Base-by-base conservation (phyloP, 2,797 vertebrate species). In the Pipistrellus kuhlii region DNA sequence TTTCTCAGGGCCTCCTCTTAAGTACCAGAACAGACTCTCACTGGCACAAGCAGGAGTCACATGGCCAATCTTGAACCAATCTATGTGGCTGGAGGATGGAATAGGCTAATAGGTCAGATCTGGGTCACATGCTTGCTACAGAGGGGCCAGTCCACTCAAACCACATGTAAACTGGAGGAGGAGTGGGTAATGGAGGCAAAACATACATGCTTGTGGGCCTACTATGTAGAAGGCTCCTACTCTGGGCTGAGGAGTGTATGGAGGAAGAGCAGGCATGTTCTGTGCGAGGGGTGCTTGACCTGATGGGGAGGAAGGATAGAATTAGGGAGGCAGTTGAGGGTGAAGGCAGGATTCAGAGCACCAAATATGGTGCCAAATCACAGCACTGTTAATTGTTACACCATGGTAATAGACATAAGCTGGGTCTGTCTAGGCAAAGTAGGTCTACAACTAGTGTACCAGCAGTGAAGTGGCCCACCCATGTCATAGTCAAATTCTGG, bases 321-420 rank as follows among this genome's bases (percentile, higher is more conserved):
- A 59, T 6, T 5, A 23, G 72, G 23, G 25, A 75, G 48, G 48
- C 53, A 57, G 21, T 44, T 41, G 21, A 69, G 51, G 20, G 6
- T 7, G 0, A n/a, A 59, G 62, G 44, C 15, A 18, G 27, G 18
- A 25, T 41, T 59, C 30, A 27, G n/a, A 80, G 41, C 38, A 14
- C 25, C 62, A 44, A 2, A 30, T 57, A 44, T 0, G 25, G 32
- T 38, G 66, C 64, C 64, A 48, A 62, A 18, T 23, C 7, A 23
- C 0, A 1, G 17, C 83, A 0, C 35, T 13, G 6, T 35, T 25
- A 8, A 1, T 25, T 17, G 27, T 51, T 10, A 23, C 48, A 21
- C 25, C 23, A 27, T 46, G 72, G 11, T 3, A 6, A 14, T 3
- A 2, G 21, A 18, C 5, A 5, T 23, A 32, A 23, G 2, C 53